Evolutionary conservation across 2,113 vertebrate species (phyloP).

Genomic region (Ardeotis arabs): DNA sequence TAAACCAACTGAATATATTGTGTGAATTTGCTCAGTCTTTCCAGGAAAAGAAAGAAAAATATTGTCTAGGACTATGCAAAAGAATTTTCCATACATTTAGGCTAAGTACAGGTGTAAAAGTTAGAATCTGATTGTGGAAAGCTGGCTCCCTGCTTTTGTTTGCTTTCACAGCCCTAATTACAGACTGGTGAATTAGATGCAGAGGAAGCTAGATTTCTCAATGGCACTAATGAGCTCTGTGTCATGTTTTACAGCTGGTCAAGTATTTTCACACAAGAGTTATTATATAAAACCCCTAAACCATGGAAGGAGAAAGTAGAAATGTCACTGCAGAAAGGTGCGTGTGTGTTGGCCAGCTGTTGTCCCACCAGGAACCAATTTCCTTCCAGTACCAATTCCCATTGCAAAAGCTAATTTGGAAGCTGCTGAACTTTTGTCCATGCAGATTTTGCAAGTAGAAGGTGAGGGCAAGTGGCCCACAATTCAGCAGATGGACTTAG

Average conservation of each 20-base stretch:
- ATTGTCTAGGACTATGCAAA: not conserved
- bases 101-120: not conserved
- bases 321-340: not conserved
- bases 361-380: not conserved
- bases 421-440: not conserved
- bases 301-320: not conserved
- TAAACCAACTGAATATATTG: not conserved
- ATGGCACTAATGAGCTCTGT: not conserved
- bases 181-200: not conserved
- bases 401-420: not conserved
- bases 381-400: not conserved
- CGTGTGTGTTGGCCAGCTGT: not conserved
- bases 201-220: not conserved
- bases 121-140: not conserved
- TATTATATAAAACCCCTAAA: not conserved
- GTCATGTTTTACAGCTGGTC: not conserved
- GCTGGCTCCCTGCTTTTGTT: not conserved
- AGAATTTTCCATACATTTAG: not conserved
- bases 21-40: not conserved
- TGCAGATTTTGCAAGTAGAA: not conserved
- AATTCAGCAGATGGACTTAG: not conserved
- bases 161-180: not conserved
- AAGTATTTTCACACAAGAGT: not conserved
- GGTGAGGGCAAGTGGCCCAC: not conserved
- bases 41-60: not conserved